Evolutionary conservation across 2,113 vertebrate species (phyloP).

Genomic region (Macaca nemestrina): DNA sequence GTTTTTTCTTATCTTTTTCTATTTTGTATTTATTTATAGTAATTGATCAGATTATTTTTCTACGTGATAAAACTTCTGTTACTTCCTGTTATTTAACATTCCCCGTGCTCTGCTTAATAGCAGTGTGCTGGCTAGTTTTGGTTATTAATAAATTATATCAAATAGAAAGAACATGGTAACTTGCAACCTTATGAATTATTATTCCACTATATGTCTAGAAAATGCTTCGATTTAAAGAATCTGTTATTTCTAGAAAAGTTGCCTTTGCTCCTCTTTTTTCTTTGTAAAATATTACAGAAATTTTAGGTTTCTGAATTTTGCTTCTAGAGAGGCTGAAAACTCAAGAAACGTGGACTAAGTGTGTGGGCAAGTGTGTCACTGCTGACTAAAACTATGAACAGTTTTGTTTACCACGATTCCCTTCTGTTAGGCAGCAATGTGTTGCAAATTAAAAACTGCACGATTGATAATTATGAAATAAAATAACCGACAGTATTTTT

Average conservation of each 20-base stretch:
- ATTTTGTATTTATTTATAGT: slow-evolving; percentile 68
- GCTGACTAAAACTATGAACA: background rate
- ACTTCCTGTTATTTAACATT: slow-evolving; percentile 35
- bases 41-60: slow-evolving; percentile 64
- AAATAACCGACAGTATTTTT: background rate
- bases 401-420: background rate
- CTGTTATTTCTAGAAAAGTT: background rate
- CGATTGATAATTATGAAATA: background rate
- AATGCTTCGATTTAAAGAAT: background rate
- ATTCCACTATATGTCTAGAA: background rate
- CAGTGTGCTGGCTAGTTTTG: background rate
- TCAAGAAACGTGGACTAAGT: background rate
- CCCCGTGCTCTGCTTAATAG: background rate
- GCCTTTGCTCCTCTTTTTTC: background rate
- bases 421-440: background rate
- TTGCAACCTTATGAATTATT: background rate
- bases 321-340: background rate
- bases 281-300: slow-evolving; percentile 4
- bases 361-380: background rate
- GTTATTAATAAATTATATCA: slow-evolving; percentile 7
- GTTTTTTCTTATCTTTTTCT: slow-evolving; percentile 58
- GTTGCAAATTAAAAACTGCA: background rate
- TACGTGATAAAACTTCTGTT: slow-evolving; percentile 28
- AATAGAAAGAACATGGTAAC: background rate
- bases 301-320: background rate